phyloP scores from a whole-genome alignment of 2,113 vertebrate species.

The Puffinus mauretanicus region DNA sequence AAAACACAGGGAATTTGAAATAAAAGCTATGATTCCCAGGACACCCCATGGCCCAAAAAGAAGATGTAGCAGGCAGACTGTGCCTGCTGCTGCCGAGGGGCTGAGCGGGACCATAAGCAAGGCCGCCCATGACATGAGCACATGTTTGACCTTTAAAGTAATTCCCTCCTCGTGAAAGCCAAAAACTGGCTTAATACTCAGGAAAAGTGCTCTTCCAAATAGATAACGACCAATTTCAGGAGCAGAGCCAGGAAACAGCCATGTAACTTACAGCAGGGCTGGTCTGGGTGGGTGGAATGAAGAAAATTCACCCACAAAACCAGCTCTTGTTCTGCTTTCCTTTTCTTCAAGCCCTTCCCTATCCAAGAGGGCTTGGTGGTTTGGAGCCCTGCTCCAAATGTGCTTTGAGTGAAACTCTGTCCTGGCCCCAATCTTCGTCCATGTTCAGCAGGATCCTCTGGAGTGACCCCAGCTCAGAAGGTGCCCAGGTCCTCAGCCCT shows the following conservation, averaged over 20 bases:
- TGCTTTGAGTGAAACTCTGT: neutral
- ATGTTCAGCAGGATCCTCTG: neutral
- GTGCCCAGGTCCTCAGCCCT: neutral
- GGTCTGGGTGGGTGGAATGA: neutral
- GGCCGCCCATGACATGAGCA: rapidly evolving
- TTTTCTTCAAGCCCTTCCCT: neutral
- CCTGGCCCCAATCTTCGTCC: neutral
- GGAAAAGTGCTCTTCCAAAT: neutral
- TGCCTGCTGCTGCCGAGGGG: neutral
- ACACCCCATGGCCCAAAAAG: neutral
- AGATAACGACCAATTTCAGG: neutral
- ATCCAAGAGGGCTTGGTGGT: too few relatives aligned
- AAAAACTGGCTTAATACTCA: neutral
- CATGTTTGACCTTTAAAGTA: neutral
- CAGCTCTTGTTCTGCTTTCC: neutral
- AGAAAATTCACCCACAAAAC: neutral
- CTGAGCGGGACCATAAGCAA: neutral
- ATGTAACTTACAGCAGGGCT: neutral
- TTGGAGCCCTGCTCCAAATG: rapidly evolving
- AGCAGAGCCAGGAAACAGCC: neutral
- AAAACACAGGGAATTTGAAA: conserved; percentile 1
- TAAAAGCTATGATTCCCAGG: neutral
- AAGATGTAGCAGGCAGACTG: neutral
- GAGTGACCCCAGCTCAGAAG: neutral
- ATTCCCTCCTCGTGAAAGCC: neutral